Conservation (phyloP, 2,113 vertebrate genomes). For the Psilopsiagon aymara region DNA sequence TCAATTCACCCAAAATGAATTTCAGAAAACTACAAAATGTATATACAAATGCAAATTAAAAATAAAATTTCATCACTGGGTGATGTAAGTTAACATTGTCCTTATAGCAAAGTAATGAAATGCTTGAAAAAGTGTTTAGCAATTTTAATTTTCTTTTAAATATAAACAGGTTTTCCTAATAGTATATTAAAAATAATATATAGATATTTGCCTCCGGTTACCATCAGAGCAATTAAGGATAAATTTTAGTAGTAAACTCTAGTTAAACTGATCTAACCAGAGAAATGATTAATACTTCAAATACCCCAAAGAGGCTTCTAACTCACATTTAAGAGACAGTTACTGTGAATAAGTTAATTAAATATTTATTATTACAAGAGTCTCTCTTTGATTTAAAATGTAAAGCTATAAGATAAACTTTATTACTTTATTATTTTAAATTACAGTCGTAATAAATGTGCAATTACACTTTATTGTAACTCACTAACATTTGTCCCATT, state of each 20-base stretch:
- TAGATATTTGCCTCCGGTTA: background rate
- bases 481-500: slow-evolving; percentile 47
- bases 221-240: slow-evolving; percentile 5
- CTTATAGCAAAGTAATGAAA: background rate
- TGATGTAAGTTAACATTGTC: background rate
- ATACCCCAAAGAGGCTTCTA: slow-evolving; percentile 53
- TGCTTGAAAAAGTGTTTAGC: background rate
- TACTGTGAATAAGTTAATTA: slow-evolving; percentile 72
- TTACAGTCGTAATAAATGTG: slow-evolving; percentile 61
- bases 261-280: slow-evolving; percentile 34
- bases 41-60: background rate
- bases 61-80: background rate
- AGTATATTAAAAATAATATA: background rate
- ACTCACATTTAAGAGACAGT: slow-evolving; percentile 62
- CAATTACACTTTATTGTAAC: slow-evolving; percentile 66
- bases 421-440: slow-evolving; percentile 64
- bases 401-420: slow-evolving; percentile 48
- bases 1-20: background rate
- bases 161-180: background rate
- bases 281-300: slow-evolving; percentile 63
- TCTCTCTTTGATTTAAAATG: slow-evolving; percentile 60
- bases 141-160: background rate
- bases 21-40: background rate
- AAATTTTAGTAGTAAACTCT: slow-evolving; percentile 50
- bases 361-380: slow-evolving; percentile 73